These are phyloP conservation scores for Rhingia rostrata DNA, from an alignment of 2,888 invertebrate genomes.

Conservation along the genomic window DNA sequence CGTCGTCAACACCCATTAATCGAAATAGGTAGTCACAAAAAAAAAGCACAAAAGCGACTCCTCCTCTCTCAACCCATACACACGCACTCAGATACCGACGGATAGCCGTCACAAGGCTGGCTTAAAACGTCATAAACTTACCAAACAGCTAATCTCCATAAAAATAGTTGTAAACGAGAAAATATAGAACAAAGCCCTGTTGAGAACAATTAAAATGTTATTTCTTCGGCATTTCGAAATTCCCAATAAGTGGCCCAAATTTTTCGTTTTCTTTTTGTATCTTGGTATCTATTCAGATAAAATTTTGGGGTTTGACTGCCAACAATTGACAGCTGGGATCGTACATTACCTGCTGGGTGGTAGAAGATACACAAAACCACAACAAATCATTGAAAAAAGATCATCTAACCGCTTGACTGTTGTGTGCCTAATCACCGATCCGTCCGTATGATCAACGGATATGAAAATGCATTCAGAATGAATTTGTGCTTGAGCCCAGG, in stretches of 20 bases:
- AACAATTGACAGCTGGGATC: neutral
- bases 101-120: neutral
- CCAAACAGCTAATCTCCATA: slow-evolving; percentile 49
- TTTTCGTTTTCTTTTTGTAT: slow-evolving; percentile 7
- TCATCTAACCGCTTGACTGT: neutral
- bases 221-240: neutral
- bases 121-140: slow-evolving; percentile 24
- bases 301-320: slow-evolving; percentile 5
- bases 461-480: too few relatives aligned
- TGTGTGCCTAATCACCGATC: neutral
- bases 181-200: slow-evolving; percentile 44
- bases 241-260: slow-evolving; percentile 53
- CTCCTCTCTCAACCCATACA: slow-evolving; percentile 52
- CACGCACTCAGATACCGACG: neutral
- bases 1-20: slow-evolving; percentile 50
- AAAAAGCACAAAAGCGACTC: slow-evolving; percentile 48
- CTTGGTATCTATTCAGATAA: slow-evolving; percentile 21
- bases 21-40: slow-evolving; percentile 34
- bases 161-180: slow-evolving; percentile 54
- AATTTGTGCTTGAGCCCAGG: too few relatives aligned
- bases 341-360: slow-evolving; percentile 33
- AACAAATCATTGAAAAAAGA: slow-evolving; percentile 30
- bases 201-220: slow-evolving; percentile 33
- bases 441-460: neutral
- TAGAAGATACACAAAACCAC: slow-evolving; percentile 31